Percentiles rank a stretch among this genome's conserved stretches.
These are phyloP conservation scores for Xanthostigma xanthostigma DNA, from an alignment of 2,888 invertebrate species.

Conservation along the genomic window DNA sequence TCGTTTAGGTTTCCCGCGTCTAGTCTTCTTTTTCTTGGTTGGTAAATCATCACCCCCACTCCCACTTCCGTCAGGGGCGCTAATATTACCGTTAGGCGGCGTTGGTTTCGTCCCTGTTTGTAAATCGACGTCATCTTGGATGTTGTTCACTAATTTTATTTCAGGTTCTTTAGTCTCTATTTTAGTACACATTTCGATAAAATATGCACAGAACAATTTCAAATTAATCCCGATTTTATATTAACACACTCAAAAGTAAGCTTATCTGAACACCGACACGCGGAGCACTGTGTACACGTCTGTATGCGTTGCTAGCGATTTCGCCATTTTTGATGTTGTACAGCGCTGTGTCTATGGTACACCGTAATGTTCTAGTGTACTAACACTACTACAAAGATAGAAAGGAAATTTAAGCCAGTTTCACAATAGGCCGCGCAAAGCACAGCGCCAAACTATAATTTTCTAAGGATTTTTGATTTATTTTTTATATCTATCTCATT, in stretches of 20 bases:
- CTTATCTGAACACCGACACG: slow-evolving; percentile 21
- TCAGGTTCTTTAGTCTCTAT: slow-evolving; percentile 18
- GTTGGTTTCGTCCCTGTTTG: slow-evolving; percentile 29
- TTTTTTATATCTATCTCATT: too few relatives aligned
- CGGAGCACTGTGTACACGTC: slow-evolving; percentile 19
- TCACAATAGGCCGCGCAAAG: too few relatives aligned
- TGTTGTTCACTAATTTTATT: slow-evolving; percentile 20
- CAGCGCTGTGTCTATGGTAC: too few relatives aligned
- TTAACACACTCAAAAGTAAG: slow-evolving; percentile 18
- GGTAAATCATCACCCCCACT: slow-evolving; percentile 26
- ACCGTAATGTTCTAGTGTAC: too few relatives aligned
- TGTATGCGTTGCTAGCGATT: slow-evolving; percentile 24
- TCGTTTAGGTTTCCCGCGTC: slow-evolving; percentile 58
- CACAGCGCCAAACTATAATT: too few relatives aligned
- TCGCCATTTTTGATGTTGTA: slow-evolving; percentile 27
- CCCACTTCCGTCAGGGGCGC: slow-evolving; percentile 25
- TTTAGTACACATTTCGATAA: slow-evolving; percentile 21
- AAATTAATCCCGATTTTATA: slow-evolving; percentile 13
- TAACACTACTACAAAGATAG: too few relatives aligned
- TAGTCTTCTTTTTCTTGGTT: slow-evolving; percentile 46
- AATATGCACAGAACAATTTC: slow-evolving; percentile 11
- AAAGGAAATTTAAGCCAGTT: too few relatives aligned
- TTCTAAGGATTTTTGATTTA: too few relatives aligned
- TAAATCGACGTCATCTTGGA: slow-evolving; percentile 40
- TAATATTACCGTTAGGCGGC: slow-evolving; percentile 29